Conservation (phyloP, 1,140 invertebrate genomes). For the Bombus turneri region DNA sequence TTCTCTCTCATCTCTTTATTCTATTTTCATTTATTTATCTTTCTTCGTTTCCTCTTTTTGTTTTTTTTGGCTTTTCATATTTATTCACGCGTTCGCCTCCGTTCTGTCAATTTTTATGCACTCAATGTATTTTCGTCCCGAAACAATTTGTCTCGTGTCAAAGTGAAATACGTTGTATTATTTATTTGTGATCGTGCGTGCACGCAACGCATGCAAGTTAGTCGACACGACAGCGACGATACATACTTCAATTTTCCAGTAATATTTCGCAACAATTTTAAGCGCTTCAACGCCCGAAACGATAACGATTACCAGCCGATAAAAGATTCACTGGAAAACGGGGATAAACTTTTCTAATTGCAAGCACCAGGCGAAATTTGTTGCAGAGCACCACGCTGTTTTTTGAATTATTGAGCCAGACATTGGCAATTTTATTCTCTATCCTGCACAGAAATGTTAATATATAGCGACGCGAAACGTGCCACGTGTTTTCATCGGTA, state of each 20-base stretch:
- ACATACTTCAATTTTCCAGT: not conserved
- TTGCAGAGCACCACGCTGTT: not conserved
- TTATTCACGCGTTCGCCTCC: not conserved
- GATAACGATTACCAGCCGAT: conserved; percentile 4
- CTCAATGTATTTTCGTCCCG: conserved; percentile 6
- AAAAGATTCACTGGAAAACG: not conserved
- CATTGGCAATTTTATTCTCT: not conserved
- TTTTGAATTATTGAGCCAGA: not conserved
- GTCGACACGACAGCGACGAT: not conserved
- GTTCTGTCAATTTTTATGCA: conserved; percentile 38
- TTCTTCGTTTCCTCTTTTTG: not conserved
- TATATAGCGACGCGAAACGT: not conserved
- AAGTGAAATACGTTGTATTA: conserved; percentile 33
- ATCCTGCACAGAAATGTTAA: not conserved
- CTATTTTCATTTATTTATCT: not conserved
- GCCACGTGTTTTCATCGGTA: not conserved
- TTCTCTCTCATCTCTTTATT: not conserved
- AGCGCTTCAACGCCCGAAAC: not conserved
- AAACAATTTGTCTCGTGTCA: conserved; percentile 34
- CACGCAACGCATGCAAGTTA: not conserved
- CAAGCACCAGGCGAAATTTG: not conserved
- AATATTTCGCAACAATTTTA: not conserved
- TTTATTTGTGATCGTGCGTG: conserved; percentile 13
- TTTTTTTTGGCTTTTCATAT: conserved; percentile 10
- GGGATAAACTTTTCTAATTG: conserved; percentile 9